A percentile compares a stretch with the other conserved stretches of the same genome.
Evolutionary conservation across 2,888 invertebrate species (phyloP).

Genomic region (Galeopsomyia nigrocyanea): DNA sequence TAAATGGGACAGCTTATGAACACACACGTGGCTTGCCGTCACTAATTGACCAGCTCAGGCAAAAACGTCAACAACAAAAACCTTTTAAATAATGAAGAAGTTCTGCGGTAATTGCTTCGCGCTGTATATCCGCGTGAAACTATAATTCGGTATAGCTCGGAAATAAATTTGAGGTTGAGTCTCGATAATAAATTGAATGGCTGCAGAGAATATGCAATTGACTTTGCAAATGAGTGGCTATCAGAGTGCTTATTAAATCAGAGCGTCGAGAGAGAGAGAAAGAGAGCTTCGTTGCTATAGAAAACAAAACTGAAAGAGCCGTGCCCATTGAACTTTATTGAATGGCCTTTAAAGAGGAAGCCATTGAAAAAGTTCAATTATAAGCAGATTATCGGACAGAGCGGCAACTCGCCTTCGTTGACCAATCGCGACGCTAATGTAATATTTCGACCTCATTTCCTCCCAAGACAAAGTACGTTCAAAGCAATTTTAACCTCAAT

Average conservation of each 20-base stretch:
- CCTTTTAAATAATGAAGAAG: not conserved
- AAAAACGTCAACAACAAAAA: not conserved
- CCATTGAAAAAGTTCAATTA: slow-evolving; percentile 21
- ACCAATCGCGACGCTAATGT: slow-evolving; percentile 4
- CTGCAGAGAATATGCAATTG: too few relatives aligned
- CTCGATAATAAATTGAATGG: too few relatives aligned
- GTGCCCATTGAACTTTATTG: slow-evolving; percentile 12
- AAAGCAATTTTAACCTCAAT: too few relatives aligned
- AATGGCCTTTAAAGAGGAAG: slow-evolving; percentile 24
- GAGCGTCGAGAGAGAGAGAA: too few relatives aligned
- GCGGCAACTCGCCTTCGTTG: not conserved
- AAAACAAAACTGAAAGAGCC: not conserved
- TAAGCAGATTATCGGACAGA: slow-evolving; percentile 25
- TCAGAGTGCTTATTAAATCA: too few relatives aligned
- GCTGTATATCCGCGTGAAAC: too few relatives aligned
- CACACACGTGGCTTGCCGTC: slow-evolving; percentile 9
- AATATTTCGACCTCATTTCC: slow-evolving; percentile 12
- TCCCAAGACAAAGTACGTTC: too few relatives aligned
- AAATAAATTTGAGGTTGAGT: too few relatives aligned
- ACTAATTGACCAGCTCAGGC: not conserved
- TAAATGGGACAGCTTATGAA: slow-evolving; percentile 36
- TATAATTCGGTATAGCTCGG: too few relatives aligned
- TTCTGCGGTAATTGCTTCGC: not conserved
- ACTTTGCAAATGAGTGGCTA: too few relatives aligned
- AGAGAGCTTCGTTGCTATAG: too few relatives aligned